Base-by-base conservation (phyloP, 2,888 invertebrate species). In the Antheraea assamensis region DNA sequence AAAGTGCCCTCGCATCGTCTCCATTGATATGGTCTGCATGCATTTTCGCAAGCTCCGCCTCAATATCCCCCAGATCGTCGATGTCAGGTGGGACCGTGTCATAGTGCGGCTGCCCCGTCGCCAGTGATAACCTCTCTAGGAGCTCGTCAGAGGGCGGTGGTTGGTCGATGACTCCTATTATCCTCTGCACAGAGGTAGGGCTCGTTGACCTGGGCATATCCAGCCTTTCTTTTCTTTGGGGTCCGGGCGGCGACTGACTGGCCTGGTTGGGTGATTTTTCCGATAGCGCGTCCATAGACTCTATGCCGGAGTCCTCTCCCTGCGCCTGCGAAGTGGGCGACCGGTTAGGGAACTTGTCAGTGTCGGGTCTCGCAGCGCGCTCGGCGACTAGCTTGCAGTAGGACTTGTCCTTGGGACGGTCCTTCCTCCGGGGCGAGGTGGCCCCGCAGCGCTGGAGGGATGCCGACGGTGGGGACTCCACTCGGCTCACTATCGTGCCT, bases 221-320 rank as follows among this genome's bases (percentile, higher is more conserved):
- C 49, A 92, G 86, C 5, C 93, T 87, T 76, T 94, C 94, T 78
- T 93, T 93, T 66, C 91, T 84, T 83, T 90, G 90, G 30, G 89
- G 89, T 1, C 95, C 91, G 82, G 95, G 95, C 77, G 96, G 97
- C 88, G 96, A 97, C 93, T 94, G 97, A 90, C 95, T 97, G 90
- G 97, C 97, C 88, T 98, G 98, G 89, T 98, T 97, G n/a, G 97
- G 97, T 77, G 97, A 97, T 87, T 98, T 98, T 88, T 98, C 98
- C 30, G 98, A 98, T n/a, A 98, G 91, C 3, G 98, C 98, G 87
- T 98, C 98, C 98, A 98, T 98, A 58, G 98, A 98, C 88, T 98
- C 98, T 74, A 98, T 98, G 24, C 98, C 98, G 74, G 98, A 98
- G 90, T 98, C 98, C 87, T 98, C 98, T 70, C 98, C 98, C 83